Base-by-base conservation (phyloP, 2,888 invertebrate genomes). In the Athalia circularis region DNA sequence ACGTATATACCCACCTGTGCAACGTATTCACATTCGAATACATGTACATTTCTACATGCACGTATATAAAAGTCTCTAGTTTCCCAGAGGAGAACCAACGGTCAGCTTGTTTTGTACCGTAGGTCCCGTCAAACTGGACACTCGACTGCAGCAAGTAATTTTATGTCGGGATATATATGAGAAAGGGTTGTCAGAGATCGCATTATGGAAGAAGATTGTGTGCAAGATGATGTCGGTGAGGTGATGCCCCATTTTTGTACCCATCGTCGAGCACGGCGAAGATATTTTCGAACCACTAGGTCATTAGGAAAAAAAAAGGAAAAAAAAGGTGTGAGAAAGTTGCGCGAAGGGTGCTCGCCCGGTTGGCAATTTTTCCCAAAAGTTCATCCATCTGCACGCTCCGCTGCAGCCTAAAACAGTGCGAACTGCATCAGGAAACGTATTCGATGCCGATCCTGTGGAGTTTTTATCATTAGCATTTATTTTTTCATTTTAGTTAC, bases 21-120 rank as follows among this genome's bases (percentile, higher is more conserved):
- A 50, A 54, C 54, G 7, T 54, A n/a, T 54, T 9, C 54, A n/a
- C 54, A n/a, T n/a, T 9, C n/a, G n/a, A 9, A 9, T 54, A n/a
- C n/a, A 4, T n/a, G 2, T 2, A 54, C 54, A 54, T n/a, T 0
- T 54, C n/a, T 54, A 54, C 52, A 52, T 52, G 52, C 3, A 7
- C 7, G 62, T 15, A 48, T 75, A 50, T 64, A 52, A n/a, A 15
- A 13, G 48, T 50, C 29, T 52, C 50, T 75, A 75, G 62, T 75
- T 75, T 64, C 64, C 64, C 75, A 64, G 62, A 75, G 64, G 15
- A 62, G 8, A 77, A 52, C 78, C 80, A 81, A 81, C 81, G 81
- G 82, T 82, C 82, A 80, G 79, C 29, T 29, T 79, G 80, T 81
- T 82, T 82, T 79, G 80, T 82, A 64, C 76, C 50, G 54, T 52